These are phyloP conservation scores for Aegotheles bennettii DNA, from an alignment of 2,113 vertebrate species.

Conservation along the genomic window DNA sequence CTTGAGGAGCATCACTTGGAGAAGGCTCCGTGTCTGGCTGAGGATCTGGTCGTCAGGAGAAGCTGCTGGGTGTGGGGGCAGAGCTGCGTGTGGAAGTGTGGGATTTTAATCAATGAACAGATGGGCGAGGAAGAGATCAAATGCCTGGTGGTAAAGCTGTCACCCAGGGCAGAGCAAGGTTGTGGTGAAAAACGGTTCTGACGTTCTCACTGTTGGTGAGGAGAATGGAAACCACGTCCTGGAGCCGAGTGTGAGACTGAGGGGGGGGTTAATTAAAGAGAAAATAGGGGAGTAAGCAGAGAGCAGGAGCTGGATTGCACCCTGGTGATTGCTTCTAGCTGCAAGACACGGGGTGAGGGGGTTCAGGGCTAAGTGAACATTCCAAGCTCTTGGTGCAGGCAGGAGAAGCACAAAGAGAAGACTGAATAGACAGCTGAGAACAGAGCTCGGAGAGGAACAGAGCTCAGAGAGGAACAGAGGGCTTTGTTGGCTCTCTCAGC, in stretches of 20 bases:
- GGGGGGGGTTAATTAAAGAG: not conserved
- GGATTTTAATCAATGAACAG: not conserved
- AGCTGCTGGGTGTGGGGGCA: not conserved
- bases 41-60: not conserved
- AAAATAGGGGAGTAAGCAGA: not conserved
- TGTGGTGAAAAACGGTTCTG: not conserved
- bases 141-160: not conserved
- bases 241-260: not conserved
- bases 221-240: not conserved
- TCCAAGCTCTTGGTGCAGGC: not conserved
- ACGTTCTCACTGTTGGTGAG: not conserved
- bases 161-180: conserved; percentile 1
- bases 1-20: not conserved
- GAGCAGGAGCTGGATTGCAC: not conserved
- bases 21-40: not conserved
- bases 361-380: not conserved
- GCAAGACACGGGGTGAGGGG: not conserved
- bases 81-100: not conserved
- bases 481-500: not conserved
- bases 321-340: not conserved
- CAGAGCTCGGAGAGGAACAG: not conserved
- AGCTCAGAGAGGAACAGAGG: not conserved
- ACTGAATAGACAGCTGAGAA: not conserved
- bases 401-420: not conserved
- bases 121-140: conserved; percentile 3